Base-by-base conservation (phyloP, 2,797 vertebrate genomes). In the Podarcis siculus region DNA sequence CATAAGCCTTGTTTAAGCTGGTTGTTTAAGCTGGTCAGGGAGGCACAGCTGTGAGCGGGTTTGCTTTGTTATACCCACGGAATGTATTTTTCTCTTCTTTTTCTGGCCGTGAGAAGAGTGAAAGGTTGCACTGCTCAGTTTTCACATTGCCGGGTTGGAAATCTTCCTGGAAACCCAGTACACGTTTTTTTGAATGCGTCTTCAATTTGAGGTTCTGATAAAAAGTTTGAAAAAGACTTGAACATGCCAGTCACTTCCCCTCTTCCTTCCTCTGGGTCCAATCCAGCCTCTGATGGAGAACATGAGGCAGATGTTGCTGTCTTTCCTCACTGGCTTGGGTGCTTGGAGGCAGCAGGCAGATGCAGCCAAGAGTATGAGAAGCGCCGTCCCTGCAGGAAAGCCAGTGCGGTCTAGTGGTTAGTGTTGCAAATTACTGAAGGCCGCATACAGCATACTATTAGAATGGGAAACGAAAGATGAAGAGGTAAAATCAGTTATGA, bases 1-100 rank as follows among this genome's bases (percentile, higher is more conserved):
- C 79, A 45, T 73, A 87, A 81, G 19, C 86, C 32, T 81, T 37
- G 17, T 86, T 80, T 80, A 80, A 39, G 49, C 77, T 80, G 49
- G 25, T 72, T 81, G 49, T 73, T 81, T 72, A 79, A 87, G 79
- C 79, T 25, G 78, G 30, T 25, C 37, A 76, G 55, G 55, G 72
- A 85, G 21, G 30, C 55, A 9, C 67, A 73, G 79, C 55, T 73
- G 12, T 13, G 66, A 21, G 35, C 9, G 8, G 5, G 25, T 69
- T 71, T 79, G 17, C 35, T 39, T 58, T 58, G 39, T 32, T 66
- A 17, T 6, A 4, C 37, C 17, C 37, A 1, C 69, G 13, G 13
- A 55, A 55, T 55, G 49, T 15, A 4, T 55, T 55, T 55, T 55
- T 55, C 49, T 55, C 49, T 15, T 55, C 49, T 55, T 39, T 71